Conservation (phyloP, 2,797 vertebrate genomes). For the Malacoraja senta region DNA sequence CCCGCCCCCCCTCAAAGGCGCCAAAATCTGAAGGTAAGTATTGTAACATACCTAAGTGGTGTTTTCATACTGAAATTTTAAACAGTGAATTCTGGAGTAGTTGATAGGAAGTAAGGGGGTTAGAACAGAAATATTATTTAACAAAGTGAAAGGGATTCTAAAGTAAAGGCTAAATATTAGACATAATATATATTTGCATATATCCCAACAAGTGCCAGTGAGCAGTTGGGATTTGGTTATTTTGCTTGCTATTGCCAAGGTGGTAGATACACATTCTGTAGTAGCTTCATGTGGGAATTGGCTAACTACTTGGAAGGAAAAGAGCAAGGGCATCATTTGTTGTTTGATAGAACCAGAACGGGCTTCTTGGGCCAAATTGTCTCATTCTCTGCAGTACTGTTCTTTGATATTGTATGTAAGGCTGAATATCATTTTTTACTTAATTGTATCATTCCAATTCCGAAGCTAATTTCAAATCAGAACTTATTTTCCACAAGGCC, state of each 20-base stretch:
- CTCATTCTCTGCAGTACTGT: background rate
- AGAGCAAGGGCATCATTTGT: background rate
- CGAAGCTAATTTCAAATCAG: background rate
- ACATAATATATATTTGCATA: too few species aligned
- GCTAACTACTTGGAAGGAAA: background rate
- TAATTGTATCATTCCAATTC: background rate
- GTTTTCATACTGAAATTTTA: too few species aligned
- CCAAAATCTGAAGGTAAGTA: too few species aligned
- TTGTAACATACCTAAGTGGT: too few species aligned
- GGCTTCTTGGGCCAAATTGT: background rate
- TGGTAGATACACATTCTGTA: background rate
- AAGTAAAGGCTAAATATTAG: too few species aligned
- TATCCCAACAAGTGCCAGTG: background rate
- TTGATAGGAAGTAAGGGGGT: too few species aligned
- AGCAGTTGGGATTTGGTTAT: background rate
- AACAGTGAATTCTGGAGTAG: too few species aligned
- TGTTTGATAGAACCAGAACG: background rate
- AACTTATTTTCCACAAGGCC: background rate
- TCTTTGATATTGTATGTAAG: background rate
- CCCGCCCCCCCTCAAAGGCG: too few species aligned
- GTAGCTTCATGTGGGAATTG: background rate
- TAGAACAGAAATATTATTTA: too few species aligned
- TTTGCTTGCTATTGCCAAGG: background rate
- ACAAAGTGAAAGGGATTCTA: too few species aligned
- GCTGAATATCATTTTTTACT: background rate